These are phyloP conservation scores for Forbesichthys agassizii DNA, from an alignment of 2,113 vertebrate species.

Conservation along the genomic window DNA sequence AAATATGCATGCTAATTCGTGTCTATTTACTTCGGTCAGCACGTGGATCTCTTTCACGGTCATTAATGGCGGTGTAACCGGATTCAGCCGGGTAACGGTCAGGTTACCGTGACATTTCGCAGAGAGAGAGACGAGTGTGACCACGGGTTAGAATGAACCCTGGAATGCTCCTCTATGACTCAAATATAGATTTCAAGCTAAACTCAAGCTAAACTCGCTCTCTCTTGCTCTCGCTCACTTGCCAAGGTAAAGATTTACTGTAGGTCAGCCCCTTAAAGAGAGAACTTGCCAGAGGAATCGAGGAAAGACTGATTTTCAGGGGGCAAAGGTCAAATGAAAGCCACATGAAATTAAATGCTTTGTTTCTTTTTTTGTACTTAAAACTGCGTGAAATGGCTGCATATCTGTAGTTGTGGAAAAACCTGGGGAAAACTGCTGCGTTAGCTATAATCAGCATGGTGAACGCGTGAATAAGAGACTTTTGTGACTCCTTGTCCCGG, in stretches of 20 bases:
- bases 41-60: conserved; percentile 58
- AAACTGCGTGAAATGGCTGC: too few species aligned
- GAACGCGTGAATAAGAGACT: conserved; percentile 55
- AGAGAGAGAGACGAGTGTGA: conserved; percentile 52
- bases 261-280: conserved; percentile 13
- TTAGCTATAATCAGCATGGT: conserved; percentile 26
- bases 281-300: background rate
- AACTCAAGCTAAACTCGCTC: background rate
- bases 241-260: conserved; percentile 25
- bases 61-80: conserved; percentile 70
- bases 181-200: conserved; percentile 68
- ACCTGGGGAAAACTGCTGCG: background rate
- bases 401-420: too few species aligned
- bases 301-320: conserved; percentile 7
- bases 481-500: conserved; percentile 53
- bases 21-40: conserved; percentile 56
- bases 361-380: too few species aligned
- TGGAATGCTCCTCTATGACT: conserved; percentile 58
- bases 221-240: background rate
- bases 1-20: conserved; percentile 65
- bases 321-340: background rate
- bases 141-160: conserved; percentile 44
- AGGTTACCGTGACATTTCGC: conserved; percentile 73
- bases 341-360: background rate
- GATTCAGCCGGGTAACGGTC: conserved; percentile 63